Evolutionary conservation across 2,797 vertebrate species (phyloP), one percentile per base, ranked within the genome.

Genomic region (Alectoris magna): DNA sequence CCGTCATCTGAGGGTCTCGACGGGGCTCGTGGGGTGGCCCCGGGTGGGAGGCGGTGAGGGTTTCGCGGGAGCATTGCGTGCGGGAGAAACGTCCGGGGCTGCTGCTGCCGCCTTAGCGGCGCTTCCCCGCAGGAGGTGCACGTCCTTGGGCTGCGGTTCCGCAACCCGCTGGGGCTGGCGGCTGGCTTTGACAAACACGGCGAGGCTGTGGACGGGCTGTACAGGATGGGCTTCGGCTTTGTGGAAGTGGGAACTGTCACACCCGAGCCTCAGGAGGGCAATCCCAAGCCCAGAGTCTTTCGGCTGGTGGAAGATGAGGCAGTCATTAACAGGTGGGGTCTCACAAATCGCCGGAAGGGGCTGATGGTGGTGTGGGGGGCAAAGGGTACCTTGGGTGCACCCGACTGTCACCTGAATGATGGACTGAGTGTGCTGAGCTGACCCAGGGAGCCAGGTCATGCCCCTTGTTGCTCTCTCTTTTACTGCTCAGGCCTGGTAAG

Each of bases 181-280:
- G 99, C 99, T 0, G 99, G 99, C n/a, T 99, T 99, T 22, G 99
- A 99, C 97, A 99, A 99, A 94, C 97, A 99, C 0, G 99, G 98
- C 2, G 98, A 99, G 92, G 99, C 99, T 0, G 97, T 99, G 87
- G 99, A 99, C 0, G 99, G 98, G 29, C 98, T 99, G 48, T 99
- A 98, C 91, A 98, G 98, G 92, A 93, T 99, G 96, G 99, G 99
- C 18, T 99, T 99, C 74, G 99, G 99, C 78, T 99, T 99, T 41
- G 99, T 99, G 68, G 99, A 99, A 94, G 98, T 99, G 21, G 99
- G 99, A 46, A 99, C 98, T 2, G 98, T 99, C 87, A 99, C 99
- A 0, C 99, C 99, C 5, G 67, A 98, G 89, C 98, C 99, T 55
- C 99, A 99, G 97, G 98, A 99, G 26, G 99, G 99, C 84, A 99